Base-by-base conservation (phyloP, 1,140 invertebrate genomes). In the Megathymus violae region DNA sequence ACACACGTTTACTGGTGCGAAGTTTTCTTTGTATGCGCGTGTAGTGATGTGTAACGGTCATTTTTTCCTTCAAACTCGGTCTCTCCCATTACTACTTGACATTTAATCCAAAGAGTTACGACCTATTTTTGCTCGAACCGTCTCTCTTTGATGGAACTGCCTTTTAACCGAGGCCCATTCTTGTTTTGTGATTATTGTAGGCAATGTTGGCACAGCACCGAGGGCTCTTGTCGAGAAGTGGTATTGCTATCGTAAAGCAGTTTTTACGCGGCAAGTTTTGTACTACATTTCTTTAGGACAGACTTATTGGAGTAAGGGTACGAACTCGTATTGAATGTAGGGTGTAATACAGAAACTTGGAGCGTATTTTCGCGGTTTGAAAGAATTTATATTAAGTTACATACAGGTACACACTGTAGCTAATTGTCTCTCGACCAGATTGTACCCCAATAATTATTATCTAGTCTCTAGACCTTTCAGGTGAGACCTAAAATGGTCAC, bases 131-230 rank as follows among this genome's bases (percentile, higher is more conserved):
- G 36, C 19, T 15, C 4, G 17, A 10, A 10, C 13, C 15, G 48
- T 52, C 31, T 11, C 16, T 43, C 17, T 43, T 54, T 54, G 38
- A 54, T 54, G 41, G 25, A 54, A 14, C 36, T 41, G 22, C 38
- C 38, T 54, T 54, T 54, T 43, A 54, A 54, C 38, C 43, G 51
- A 27, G 38, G 38, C 9, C 51, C 19, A 43, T 54, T 54, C 38
- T 31, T 54, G 51, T 43, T 54, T 54, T 54, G 51, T 54, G 51
- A 54, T 43, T 43, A 54, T 54, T 54, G 51, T 54, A 54, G 51
- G 51, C 51, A 54, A 54, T 54, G 51, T 54, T 54, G 51, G 51
- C 51, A 54, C 16, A 3, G 11, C 19, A 27, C 27, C 51, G 41
- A 54, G 51, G 40, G 38, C 17, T 11, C 17, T 41, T 17, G 50